A percentile compares a stretch with the other conserved stretches of the same genome.
phyloP scores from a whole-genome alignment of 1,140 invertebrate species.

The Bathynomus jamesi region DNA sequence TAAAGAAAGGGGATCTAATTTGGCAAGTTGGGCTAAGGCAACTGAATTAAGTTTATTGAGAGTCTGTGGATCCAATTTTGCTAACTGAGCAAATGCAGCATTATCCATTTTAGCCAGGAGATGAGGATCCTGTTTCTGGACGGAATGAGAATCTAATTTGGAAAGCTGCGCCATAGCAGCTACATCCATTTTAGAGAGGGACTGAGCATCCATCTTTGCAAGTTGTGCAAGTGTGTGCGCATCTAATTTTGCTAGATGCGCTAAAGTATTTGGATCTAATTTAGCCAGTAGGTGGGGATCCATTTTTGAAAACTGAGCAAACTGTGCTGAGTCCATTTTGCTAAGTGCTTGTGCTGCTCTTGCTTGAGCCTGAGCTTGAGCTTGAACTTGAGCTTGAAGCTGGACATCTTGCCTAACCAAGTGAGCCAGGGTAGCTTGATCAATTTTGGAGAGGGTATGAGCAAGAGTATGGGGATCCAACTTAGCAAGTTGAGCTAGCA shows the following conservation, averaged over 20 bases:
- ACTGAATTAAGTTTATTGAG: constrained; percentile 30
- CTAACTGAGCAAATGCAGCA: constrained; percentile 15
- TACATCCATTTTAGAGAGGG: constrained; percentile 26
- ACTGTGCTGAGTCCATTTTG: constrained; percentile 34
- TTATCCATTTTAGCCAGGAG: constrained; percentile 24
- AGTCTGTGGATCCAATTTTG: constrained; percentile 29
- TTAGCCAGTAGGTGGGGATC: constrained; percentile 31
- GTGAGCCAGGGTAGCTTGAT: constrained; percentile 28
- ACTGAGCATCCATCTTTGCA: constrained; percentile 29
- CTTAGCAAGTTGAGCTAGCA: constrained; percentile 33
- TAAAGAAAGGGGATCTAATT: constrained; percentile 22
- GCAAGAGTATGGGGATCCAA: constrained; percentile 32
- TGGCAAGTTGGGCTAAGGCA: constrained; percentile 26
- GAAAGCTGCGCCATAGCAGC: constrained; percentile 22
- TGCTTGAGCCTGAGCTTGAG: too few species aligned
- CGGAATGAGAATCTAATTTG: constrained; percentile 24
- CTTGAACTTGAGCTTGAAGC: constrained; percentile 26
- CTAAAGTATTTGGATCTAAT: constrained; percentile 27
- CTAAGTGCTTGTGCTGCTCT: constrained; percentile 30
- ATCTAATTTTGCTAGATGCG: constrained; percentile 8
- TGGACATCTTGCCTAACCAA: constrained; percentile 27
- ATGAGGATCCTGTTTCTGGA: constrained; percentile 26
- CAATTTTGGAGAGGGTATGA: constrained; percentile 31
- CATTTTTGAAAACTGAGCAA: constrained; percentile 28
- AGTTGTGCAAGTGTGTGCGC: constrained; percentile 15